phyloP scores from a whole-genome alignment of 2,797 vertebrate species.

The Tolypeutes matacus region DNA sequence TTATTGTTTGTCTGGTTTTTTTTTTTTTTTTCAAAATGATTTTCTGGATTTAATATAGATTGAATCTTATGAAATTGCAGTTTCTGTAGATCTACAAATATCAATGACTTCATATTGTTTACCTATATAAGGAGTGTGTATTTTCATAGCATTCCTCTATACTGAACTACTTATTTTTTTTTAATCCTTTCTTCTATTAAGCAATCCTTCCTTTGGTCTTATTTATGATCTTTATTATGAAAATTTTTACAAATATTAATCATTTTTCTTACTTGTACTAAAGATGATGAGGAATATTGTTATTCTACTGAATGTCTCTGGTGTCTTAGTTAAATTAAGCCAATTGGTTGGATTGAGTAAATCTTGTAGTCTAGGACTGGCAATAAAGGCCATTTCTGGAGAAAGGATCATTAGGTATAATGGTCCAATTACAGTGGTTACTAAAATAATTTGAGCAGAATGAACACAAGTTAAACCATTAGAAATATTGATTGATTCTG shows the following conservation, averaged over 20 bases:
- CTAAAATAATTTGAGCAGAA: conserved; percentile 38
- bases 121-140: not conserved
- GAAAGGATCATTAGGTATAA: not conserved
- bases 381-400: conserved; percentile 30
- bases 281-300: not conserved
- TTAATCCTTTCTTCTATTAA: not conserved
- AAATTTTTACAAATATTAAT: not conserved
- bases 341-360: not conserved
- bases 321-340: conserved; percentile 28
- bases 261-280: not conserved
- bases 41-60: not conserved
- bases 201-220: not conserved
- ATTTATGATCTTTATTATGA: not conserved
- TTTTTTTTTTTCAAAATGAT: not conserved
- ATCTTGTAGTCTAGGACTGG: not conserved
- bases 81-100: not conserved
- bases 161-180: not conserved
- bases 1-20: not conserved
- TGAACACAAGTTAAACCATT: not conserved
- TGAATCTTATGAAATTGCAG: not conserved
- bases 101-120: not conserved
- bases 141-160: not conserved
- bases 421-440: not conserved
- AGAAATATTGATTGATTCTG: not conserved
- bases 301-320: not conserved